Evolutionary conservation across 2,113 vertebrate genomes (phyloP), one percentile per base, ranked within the genome.

Genomic region (Caranx ignobilis): DNA sequence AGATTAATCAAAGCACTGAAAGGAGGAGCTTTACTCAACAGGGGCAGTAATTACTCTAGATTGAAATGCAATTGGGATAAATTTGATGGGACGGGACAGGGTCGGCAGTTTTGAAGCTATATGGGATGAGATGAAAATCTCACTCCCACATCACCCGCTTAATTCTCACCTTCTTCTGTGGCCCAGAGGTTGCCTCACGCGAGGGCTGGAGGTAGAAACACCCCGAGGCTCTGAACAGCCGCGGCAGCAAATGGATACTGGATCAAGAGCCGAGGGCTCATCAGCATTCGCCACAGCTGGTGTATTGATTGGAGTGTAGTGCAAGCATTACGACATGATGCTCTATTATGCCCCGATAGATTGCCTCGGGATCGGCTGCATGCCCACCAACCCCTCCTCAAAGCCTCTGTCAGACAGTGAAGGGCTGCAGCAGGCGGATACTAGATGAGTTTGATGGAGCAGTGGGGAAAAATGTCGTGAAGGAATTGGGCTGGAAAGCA

Each of bases 311-410:
- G 67, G 43, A 64, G 62, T 67, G 82, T 76, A 87, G 88, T 55
- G 83, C 56, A 66, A 84, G 72, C 78, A 48, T 87, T 79, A 79
- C 39, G 66, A 93, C 91, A 93, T 87, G 90, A 94, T 89, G 87
- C 88, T 88, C 86, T 79, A 91, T 95, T 95, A 94, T 91, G 79
- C 83, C 73, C 60, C 64, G 15, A 94, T 93, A 91, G 94, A 95
- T 95, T 85, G 84, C 81, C 60, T 85, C 90, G 71, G 92, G 93
- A 93, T 94, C 81, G 71, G 85, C 77, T 63, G 54, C 52, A 34
- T 54, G 19, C 66, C 34, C 72, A 10, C 75, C 39, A 3, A 26
- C 52, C 37, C 64, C 48, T 61, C 26, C 55, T 74, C 65, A 21
- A 64, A 26, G 19, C 11, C n/a, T 12, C n/a, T 55, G 72, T 85